A percentile compares a stretch with the other conserved stretches of the same genome.
Conservation (phyloP, 2,888 invertebrate genomes). For the Leptinotarsa rubiginosa region DNA sequence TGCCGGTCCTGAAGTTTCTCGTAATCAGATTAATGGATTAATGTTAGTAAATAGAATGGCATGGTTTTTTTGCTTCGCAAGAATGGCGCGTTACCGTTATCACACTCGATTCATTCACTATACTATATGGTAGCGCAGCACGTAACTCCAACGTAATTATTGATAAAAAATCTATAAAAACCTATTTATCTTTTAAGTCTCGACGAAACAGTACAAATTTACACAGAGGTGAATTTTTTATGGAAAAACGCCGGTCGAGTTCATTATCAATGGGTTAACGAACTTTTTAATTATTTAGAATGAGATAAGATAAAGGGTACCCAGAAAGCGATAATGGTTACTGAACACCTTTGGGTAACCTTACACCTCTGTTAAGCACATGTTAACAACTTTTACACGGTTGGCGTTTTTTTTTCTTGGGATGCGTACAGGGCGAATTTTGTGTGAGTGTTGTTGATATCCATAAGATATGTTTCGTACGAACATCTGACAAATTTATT, state of each 20-base stretch:
- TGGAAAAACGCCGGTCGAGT: constrained; percentile 35
- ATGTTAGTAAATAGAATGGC: no score
- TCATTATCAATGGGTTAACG: constrained; percentile 49
- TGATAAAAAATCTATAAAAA: constrained; percentile 9
- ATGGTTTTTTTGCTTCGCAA: no score
- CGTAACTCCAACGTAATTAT: background rate
- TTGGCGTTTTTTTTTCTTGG: constrained; percentile 16
- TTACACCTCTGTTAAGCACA: constrained; percentile 6
- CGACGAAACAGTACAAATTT: constrained; percentile 15
- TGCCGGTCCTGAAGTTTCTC: no score
- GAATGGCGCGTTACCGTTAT: background rate
- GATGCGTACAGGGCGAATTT: background rate
- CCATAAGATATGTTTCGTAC: no score
- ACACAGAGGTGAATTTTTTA: constrained; percentile 7
- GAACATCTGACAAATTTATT: no score
- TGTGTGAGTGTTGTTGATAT: background rate
- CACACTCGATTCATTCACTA: constrained; percentile 4
- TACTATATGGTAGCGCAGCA: background rate
- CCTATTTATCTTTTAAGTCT: constrained; percentile 5
- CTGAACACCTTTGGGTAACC: constrained; percentile 35
- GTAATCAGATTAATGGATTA: no score
- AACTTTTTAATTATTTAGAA: constrained; percentile 45
- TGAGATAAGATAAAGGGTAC: constrained; percentile 46
- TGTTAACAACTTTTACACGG: constrained; percentile 16
- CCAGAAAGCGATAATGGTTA: constrained; percentile 38